phyloP scores from a whole-genome alignment of 2,888 invertebrate species.

The Nymphalis polychloros region DNA sequence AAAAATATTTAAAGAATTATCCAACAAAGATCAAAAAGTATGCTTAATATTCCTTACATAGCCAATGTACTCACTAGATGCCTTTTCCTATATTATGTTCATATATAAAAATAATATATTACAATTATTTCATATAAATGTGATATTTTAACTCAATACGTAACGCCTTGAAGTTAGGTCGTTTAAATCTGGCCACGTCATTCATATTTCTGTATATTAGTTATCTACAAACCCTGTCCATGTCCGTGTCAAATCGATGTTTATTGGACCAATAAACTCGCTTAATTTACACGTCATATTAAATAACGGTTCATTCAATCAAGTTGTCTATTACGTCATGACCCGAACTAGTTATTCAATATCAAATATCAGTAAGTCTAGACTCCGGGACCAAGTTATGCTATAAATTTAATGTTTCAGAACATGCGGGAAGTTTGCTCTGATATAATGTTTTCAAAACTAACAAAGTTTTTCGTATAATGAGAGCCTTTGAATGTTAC shows the following conservation, averaged over 20 bases:
- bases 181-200: too few relatives aligned
- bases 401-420: slow-evolving; percentile 59
- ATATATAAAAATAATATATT: too few relatives aligned
- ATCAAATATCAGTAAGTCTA: slow-evolving; percentile 43
- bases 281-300: not conserved
- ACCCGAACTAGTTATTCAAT: slow-evolving; percentile 19
- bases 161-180: too few relatives aligned
- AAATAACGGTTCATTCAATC: not conserved
- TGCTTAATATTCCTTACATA: too few relatives aligned
- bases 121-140: too few relatives aligned
- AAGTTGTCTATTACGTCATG: slow-evolving; percentile 3
- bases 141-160: too few relatives aligned
- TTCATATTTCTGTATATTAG: too few relatives aligned
- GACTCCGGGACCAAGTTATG: slow-evolving; percentile 49
- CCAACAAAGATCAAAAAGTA: too few relatives aligned
- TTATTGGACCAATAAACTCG: not conserved
- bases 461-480: slow-evolving; percentile 38
- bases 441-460: slow-evolving; percentile 40
- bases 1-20: too few relatives aligned
- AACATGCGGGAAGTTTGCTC: slow-evolving; percentile 41
- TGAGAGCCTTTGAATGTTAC: slow-evolving; percentile 33
- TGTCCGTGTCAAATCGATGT: not conserved
- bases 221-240: not conserved
- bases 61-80: too few relatives aligned
- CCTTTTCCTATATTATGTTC: too few relatives aligned